A percentile compares a stretch with the other conserved stretches of the same genome.
phyloP scores from a whole-genome alignment of 1,140 invertebrate genomes.

The Lycorma delicatula region DNA sequence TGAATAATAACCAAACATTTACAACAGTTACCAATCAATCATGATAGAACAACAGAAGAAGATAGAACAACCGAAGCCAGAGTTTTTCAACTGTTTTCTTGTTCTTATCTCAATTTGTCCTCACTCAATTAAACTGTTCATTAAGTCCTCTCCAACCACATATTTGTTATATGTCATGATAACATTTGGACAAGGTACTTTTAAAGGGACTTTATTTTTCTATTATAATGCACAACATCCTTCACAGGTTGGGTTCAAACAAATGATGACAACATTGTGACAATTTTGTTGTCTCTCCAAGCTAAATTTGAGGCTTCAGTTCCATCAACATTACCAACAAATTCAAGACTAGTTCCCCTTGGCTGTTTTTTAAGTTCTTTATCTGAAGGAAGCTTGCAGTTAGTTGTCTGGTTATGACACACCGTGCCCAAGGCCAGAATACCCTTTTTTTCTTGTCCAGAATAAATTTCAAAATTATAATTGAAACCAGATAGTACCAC shows the following conservation, averaged over 20 bases:
- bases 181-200: no score
- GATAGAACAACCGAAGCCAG: no score
- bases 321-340: background rate
- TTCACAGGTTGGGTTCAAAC: slow-evolving; percentile 27
- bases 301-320: slow-evolving; percentile 16
- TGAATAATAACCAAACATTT: no score
- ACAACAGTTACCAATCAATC: no score
- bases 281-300: slow-evolving; percentile 36
- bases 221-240: no score
- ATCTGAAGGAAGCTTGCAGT: slow-evolving; percentile 24
- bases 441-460: slow-evolving; percentile 28
- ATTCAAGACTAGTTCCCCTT: slow-evolving; percentile 6
- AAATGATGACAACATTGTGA: slow-evolving; percentile 33
- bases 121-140: no score
- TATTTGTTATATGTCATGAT: no score
- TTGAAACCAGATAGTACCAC: slow-evolving; percentile 35
- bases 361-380: slow-evolving; percentile 16
- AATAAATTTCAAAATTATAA: slow-evolving; percentile 35
- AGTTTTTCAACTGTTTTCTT: no score
- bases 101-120: no score
- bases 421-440: slow-evolving; percentile 25
- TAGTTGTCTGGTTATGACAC: slow-evolving; percentile 23
- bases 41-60: no score
- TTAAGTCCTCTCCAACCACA: no score
- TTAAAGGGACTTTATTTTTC: no score